Base-by-base conservation (phyloP, 2,888 invertebrate species). In the Eutolmus rufibarbis region DNA sequence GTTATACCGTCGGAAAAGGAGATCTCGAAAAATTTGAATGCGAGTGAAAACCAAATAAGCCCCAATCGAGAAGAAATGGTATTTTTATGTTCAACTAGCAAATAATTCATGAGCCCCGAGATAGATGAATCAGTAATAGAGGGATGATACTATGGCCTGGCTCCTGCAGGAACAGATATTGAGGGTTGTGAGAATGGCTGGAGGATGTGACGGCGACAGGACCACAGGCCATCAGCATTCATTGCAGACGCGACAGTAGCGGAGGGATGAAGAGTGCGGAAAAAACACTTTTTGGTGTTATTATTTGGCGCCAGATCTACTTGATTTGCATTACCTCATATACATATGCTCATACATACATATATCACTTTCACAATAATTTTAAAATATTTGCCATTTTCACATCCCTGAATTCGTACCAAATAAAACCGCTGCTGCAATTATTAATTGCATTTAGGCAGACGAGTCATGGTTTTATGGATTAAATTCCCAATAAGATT, bases 31-130 rank as follows among this genome's bases (percentile, higher is more conserved):
- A 23, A 79, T 79, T 79, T 79, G 79, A 79, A 79, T 79, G 51
- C 51, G 79, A 79, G 51, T 79, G 79, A 79, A 79, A 79, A 79
- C 79, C 79, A 79, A 79, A 79, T 79, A 79, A 79, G 79, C 79
- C 40, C 78, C 79, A 40, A 79, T 79, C 79, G 79, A 79, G 79
- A 8, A 79, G 79, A 79, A 79, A 79, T 79, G 79, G 79, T 28
- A 79, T 79, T 79, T 79, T 79, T 79, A 79, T 46, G 79, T 79
- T 79, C 79, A 79, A 79, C 79, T 79, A 79, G 79, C 51, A 79
- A 79, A 79, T 79, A 79, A 79, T 79, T 79, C 79, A 79, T 79
- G 79, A 79, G 79, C 31, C 40, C 23, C 40, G n/a, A 79, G 79
- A 79, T 79, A 79, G 79, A 79, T 51, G 46, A 79, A 79, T 79